These are phyloP conservation scores for Holothuria scabra DNA, from an alignment of 53 echinoderm and acorn worm genomes.

Conservation along the genomic window DNA sequence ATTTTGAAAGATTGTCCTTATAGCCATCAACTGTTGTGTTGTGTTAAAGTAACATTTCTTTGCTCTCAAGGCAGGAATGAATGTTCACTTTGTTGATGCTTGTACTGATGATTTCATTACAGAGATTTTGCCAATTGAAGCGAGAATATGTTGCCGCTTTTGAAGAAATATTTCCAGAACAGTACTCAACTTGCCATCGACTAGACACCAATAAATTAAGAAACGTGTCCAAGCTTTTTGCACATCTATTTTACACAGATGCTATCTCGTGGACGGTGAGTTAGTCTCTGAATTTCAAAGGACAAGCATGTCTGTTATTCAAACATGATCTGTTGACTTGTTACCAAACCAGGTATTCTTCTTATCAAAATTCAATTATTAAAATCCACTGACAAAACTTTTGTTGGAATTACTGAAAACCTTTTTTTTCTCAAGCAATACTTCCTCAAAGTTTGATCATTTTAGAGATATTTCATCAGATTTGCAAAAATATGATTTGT, in stretches of 20 bases:
- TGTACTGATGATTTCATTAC: conserved; percentile 1
- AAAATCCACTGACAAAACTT: no score
- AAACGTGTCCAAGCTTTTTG: conserved; percentile 94
- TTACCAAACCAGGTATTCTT: no score
- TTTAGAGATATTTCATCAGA: no score
- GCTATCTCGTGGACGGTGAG: conserved; percentile 96
- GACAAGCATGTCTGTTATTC: no score
- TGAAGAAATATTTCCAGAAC: conserved; percentile 79
- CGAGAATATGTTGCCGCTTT: conserved; percentile 77
- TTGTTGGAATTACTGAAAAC: no score
- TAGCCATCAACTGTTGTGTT: neutral
- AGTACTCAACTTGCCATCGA: conserved; percentile 91
- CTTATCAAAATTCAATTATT: no score
- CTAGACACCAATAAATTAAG: conserved; percentile 94
- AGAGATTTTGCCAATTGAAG: conserved; percentile 96
- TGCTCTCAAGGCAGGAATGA: neutral
- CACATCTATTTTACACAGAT: conserved; percentile 91
- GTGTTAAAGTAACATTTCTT: neutral
- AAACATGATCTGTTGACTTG: no score
- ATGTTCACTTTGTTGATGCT: neutral
- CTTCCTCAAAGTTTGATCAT: no score
- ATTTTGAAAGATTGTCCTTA: no score
- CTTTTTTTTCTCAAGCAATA: no score
- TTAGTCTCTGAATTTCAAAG: neutral
- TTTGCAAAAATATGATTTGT: no score